Percentiles rank a stretch among this genome's conserved stretches.
phyloP scores from a whole-genome alignment of 2,797 vertebrate species.

The Prionace glauca region DNA sequence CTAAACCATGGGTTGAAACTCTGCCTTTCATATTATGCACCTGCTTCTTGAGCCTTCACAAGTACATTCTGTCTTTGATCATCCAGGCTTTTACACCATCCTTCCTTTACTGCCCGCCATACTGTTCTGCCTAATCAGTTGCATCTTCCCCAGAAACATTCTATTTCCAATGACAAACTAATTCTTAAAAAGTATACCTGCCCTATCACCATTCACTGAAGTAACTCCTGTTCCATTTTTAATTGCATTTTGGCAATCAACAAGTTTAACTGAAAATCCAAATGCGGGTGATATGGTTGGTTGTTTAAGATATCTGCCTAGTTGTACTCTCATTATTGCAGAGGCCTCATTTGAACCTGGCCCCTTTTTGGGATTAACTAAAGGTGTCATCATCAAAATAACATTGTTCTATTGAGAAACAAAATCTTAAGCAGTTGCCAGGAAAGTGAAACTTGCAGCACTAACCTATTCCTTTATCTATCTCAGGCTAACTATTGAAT shows the following conservation, averaged over 20 bases:
- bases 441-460: too few relatives aligned
- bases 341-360: neutral
- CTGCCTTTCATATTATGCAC: too few relatives aligned
- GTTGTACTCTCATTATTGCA: neutral
- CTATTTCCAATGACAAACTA: neutral
- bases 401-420: too few relatives aligned
- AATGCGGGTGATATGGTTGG: neutral
- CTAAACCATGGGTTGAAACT: neutral
- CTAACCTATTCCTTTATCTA: too few relatives aligned
- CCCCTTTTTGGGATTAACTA: neutral
- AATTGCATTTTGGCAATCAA: neutral
- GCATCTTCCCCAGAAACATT: too few relatives aligned
- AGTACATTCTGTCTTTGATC: neutral
- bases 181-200: neutral
- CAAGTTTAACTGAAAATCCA: neutral
- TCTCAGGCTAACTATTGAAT: too few relatives aligned
- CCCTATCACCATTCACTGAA: neutral
- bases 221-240: neutral
- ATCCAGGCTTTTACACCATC: neutral
- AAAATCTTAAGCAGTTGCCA: too few relatives aligned
- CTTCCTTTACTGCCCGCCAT: neutral
- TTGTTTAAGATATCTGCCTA: neutral
- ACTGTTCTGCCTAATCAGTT: neutral
- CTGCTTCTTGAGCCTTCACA: neutral
- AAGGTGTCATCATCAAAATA: neutral